Evolutionary conservation across 2,888 invertebrate genomes (phyloP), one percentile per base, ranked within the genome.

Genomic region (Paralinhomoeus sp.): DNA sequence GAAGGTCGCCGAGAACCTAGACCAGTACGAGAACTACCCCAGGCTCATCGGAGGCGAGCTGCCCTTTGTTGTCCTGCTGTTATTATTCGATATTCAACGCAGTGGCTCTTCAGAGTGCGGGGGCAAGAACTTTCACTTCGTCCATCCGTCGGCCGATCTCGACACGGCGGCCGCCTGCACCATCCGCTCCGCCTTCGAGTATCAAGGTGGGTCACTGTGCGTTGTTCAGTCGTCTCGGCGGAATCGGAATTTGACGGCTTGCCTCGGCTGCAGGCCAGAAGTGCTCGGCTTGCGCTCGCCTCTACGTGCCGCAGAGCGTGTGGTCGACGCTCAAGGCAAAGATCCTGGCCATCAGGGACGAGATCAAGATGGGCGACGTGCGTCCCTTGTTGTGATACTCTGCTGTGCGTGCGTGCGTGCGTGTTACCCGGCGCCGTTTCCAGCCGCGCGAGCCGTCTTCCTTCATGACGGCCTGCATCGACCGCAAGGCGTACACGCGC

Each of bases 101-200:
- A n/a, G n/a, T n/a, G n/a, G n/a, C 13, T 27, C 43, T 37, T 34
- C 82, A 47, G 97, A 97, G 68, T 93, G 91, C 65, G 97, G 97
- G 43, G 97, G 97, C 24, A 99, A 99, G 66, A 99, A 97, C 68
- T 97, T 80, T 65, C 97, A 99, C 64, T 87, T 97, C 57, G 71
- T 97, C 24, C 97, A 99, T 66, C 75, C 80, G 0, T 74, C 81
- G 15, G 93, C 91, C 15, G 79, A 93, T 64, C 69, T 77, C 1
- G 71, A 75, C 22, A 72, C 78, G 12, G 89, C 89, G 2, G 73
- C 83, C 1, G 74, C 75, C 24, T 74, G 75, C 24, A 84, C 89
- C 0, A 78, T 91, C 50, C 73, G 81, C 48, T 79, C 87, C 38
- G 77, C 91, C 1, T 97, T 89, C 65, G 97, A 99, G 68, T 99